Evolutionary conservation across 1,140 invertebrate species (phyloP), one percentile per base, ranked within the genome.

Genomic region (Metaphire vulgaris): DNA sequence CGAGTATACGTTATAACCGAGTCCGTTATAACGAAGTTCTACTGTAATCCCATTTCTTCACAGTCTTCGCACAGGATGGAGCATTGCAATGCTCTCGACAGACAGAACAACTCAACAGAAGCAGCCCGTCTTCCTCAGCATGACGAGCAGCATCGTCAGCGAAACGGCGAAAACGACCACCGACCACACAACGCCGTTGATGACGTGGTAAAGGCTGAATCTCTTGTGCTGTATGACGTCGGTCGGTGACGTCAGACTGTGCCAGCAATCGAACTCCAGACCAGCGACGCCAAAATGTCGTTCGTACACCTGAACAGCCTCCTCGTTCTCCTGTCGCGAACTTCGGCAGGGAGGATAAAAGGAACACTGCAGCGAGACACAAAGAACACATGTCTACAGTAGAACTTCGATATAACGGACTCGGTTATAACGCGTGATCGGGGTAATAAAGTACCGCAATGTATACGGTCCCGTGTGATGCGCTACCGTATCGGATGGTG

Each of bases 111-210:
- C n/a, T 71, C 69, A 71, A 12, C 33, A 33, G 69, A 71, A 71
- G 28, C 69, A 71, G 15, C 69, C 33, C 28, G 30, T 33, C 69
- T 33, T 71, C 29, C 69, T 28, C 16, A 71, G 14, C 69, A 71
- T 1, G 69, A 29, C 0, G 29, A 71, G 69, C 72, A 74, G 56
- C 32, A 74, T 31, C 21, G 33, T n/a, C 26, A 41, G 32, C 2
- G 72, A 41, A 2, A 65, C 56, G 29, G 26, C 72, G 33, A 74
- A 29, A 1, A 65, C 2, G 0, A 56, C 33, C 1, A 74, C 32
- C 2, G 72, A 74, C 72, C 72, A 74, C 31, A 56, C 29, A 26
- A 74, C 12, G 33, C 72, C 72, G 72, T 74, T 74, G 32, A 74
- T 2, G 29, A 74, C 72, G 56, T 74, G 72, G 41, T 29, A 33